Evolutionary conservation across 2,797 vertebrate species (phyloP).

Genomic region (Arctocebus calabarensis): DNA sequence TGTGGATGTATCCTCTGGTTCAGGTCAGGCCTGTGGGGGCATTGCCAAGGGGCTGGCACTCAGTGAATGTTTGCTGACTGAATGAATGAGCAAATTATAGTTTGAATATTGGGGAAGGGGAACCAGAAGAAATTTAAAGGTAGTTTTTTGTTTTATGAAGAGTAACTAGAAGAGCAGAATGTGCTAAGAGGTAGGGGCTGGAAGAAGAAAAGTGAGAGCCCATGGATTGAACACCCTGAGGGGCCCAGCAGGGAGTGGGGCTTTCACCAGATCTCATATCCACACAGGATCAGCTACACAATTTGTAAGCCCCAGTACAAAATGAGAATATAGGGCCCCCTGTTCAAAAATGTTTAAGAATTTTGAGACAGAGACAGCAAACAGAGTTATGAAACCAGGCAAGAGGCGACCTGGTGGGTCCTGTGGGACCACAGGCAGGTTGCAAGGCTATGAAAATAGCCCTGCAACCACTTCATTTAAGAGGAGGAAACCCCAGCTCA

Average conservation of each 20-base stretch:
- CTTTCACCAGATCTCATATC: background rate
- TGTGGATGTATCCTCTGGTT: background rate
- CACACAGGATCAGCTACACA: background rate
- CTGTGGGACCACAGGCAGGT: fast-evolving
- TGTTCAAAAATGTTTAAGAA: too few species aligned
- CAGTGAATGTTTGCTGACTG: background rate
- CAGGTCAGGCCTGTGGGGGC: background rate
- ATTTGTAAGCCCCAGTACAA: background rate
- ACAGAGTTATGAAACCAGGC: background rate
- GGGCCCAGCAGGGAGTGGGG: fast-evolving
- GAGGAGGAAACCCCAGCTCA: background rate
- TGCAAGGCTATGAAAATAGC: too few species aligned
- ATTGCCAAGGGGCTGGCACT: background rate
- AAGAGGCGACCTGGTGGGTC: fast-evolving
- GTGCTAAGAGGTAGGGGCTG: background rate
- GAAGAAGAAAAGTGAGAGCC: background rate
- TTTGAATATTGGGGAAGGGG: background rate
- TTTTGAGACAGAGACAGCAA: background rate
- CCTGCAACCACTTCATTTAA: background rate
- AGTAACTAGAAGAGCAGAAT: background rate
- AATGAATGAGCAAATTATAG: background rate
- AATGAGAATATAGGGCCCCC: background rate
- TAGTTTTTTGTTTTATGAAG: background rate
- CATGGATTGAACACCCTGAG: fast-evolving
- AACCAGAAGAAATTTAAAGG: background rate